These are phyloP conservation scores for Picus viridis DNA, from an alignment of 2,797 vertebrate genomes.

Conservation along the genomic window DNA sequence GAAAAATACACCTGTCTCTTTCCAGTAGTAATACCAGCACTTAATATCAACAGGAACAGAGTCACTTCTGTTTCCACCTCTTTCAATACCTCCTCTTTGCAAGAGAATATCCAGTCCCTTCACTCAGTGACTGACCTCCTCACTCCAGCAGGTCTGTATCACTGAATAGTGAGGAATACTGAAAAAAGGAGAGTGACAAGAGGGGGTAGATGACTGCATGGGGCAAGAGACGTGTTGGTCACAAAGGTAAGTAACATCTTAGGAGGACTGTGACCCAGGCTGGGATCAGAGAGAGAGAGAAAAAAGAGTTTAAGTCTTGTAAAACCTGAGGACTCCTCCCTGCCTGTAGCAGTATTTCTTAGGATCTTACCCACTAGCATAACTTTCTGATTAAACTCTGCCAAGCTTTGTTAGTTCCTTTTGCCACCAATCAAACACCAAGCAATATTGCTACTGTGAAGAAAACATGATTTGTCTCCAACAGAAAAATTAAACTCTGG, in stretches of 20 bases:
- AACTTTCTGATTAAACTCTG: conserved; percentile 5
- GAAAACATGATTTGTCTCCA: neutral
- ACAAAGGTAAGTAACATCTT: neutral
- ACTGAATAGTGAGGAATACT: neutral
- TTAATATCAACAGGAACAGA: neutral
- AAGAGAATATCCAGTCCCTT: neutral
- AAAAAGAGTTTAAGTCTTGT: neutral
- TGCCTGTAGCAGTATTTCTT: neutral
- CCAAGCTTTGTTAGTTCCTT: neutral
- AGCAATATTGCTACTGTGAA: neutral
- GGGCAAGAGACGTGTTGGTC: neutral
- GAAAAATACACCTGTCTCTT: neutral
- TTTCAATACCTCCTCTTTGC: neutral
- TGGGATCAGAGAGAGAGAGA: neutral
- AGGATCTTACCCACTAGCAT: neutral
- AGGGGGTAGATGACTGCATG: neutral
- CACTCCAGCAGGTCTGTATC: neutral
- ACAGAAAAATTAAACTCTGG: neutral
- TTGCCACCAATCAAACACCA: neutral
- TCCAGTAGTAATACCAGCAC: neutral
- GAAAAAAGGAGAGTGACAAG: neutral
- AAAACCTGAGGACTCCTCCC: neutral
- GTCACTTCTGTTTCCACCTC: neutral
- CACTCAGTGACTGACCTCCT: neutral
- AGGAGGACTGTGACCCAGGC: neutral